A percentile compares a stretch with the other conserved stretches of the same genome.
Conservation (phyloP, 2,888 invertebrate species). For the Agrochola lychnidis region DNA sequence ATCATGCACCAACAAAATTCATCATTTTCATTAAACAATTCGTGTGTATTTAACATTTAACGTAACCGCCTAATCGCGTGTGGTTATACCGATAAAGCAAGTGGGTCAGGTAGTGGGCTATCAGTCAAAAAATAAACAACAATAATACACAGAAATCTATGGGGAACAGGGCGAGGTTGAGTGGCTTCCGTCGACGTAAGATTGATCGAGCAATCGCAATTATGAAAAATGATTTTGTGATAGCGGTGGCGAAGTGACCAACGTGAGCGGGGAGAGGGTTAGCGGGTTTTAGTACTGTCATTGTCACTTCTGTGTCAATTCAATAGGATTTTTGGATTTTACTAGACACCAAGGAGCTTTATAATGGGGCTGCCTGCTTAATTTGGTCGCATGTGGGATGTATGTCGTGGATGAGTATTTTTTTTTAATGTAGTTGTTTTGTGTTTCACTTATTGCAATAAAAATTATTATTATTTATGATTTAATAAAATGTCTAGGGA, state of each 20-base stretch:
- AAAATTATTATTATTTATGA: not conserved
- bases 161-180: constrained; percentile 80
- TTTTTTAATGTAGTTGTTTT: not conserved
- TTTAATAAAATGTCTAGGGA: not conserved
- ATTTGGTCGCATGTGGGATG: not conserved
- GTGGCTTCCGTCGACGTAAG: constrained; percentile 87
- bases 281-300: not conserved
- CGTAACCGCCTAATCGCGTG: constrained; percentile 78
- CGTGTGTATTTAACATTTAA: constrained; percentile 64
- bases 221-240: constrained; percentile 88
- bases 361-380: not conserved
- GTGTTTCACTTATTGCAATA: not conserved
- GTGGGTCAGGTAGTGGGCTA: constrained; percentile 80
- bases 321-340: not conserved
- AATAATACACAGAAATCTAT: constrained; percentile 80
- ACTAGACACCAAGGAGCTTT: no score
- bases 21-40: constrained; percentile 63
- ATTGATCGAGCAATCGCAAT: constrained; percentile 87
- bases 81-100: constrained; percentile 76
- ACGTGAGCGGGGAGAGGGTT: constrained; percentile 55
- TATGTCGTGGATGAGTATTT: not conserved
- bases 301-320: not conserved
- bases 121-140: constrained; percentile 86
- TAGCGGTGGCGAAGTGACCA: constrained; percentile 63
- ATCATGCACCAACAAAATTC: constrained; percentile 58